A percentile compares a stretch with the other conserved stretches of the same genome.
These are phyloP conservation scores for Sitta europaea DNA, from an alignment of 2,113 vertebrate species.

Conservation along the genomic window DNA sequence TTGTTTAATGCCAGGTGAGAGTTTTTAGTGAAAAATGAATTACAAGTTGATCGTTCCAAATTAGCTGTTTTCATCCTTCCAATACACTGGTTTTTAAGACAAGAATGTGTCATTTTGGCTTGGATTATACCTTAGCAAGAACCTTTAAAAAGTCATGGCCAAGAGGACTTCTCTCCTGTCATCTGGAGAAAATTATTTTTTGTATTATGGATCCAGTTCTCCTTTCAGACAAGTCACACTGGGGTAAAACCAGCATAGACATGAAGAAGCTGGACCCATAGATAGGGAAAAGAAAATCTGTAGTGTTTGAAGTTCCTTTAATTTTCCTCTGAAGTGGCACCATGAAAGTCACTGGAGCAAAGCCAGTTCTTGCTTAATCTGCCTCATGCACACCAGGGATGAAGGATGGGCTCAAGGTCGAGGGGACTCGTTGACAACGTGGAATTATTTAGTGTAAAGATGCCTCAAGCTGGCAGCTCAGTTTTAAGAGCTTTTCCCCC, in stretches of 20 bases:
- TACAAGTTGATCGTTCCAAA: neutral
- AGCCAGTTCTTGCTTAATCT: neutral
- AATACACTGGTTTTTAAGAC: neutral
- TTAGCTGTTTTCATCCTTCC: neutral
- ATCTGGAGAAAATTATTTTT: neutral
- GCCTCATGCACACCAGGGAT: neutral
- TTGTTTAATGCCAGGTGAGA: neutral
- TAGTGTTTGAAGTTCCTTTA: neutral
- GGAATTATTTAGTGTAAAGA: neutral
- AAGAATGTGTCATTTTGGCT: neutral
- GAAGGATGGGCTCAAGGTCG: slow-evolving; percentile 3
- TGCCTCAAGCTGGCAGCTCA: neutral
- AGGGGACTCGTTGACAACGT: neutral
- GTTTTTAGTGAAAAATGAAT: neutral
- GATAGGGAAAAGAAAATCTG: neutral
- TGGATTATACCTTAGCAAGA: neutral
- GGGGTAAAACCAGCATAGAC: neutral
- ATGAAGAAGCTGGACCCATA: neutral
- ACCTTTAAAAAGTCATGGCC: neutral
- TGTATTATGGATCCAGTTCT: neutral
- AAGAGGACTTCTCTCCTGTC: neutral
- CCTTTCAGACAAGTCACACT: neutral
- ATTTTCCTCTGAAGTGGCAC: neutral
- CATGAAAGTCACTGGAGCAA: neutral
- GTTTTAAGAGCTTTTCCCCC: neutral